phyloP scores from a whole-genome alignment of 2,888 invertebrate species.

The Poecilobothrus nobilitatus region DNA sequence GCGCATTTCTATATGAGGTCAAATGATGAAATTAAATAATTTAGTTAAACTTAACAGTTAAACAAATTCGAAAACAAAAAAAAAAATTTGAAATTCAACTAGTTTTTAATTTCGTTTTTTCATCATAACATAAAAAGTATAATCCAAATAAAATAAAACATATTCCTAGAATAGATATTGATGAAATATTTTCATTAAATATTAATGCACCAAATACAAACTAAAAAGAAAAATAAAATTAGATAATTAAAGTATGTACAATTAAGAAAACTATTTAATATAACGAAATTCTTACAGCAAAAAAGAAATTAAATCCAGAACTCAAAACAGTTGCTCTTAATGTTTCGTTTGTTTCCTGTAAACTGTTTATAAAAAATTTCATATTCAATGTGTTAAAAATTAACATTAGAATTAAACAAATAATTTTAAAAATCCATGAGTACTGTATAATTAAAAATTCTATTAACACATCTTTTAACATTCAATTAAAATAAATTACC shows the following conservation, averaged over 20 bases:
- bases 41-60: too few species aligned
- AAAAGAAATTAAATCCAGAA: slow-evolving; percentile 52
- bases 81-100: too few species aligned
- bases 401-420: slow-evolving; percentile 48
- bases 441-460: background rate
- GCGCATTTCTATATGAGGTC: too few species aligned
- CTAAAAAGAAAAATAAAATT: slow-evolving; percentile 45
- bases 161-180: slow-evolving; percentile 65
- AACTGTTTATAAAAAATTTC: slow-evolving; percentile 52
- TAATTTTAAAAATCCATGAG: slow-evolving; percentile 30
- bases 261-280: background rate
- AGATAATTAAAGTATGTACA: background rate
- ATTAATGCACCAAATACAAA: slow-evolving; percentile 60
- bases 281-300: slow-evolving; percentile 49
- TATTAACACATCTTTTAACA: too few species aligned
- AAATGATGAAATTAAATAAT: too few species aligned
- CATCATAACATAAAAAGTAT: slow-evolving; percentile 49
- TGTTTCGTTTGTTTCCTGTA: slow-evolving; percentile 49
- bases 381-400: slow-evolving; percentile 50
- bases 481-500: background rate
- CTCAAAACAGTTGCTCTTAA: slow-evolving; percentile 51
- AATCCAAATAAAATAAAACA: slow-evolving; percentile 61
- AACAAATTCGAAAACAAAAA: too few species aligned
- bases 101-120: background rate
- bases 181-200: slow-evolving; percentile 61